Percentiles rank a stretch among this genome's conserved stretches.
Conservation (phyloP, 2,113 vertebrate species). For the Sorex araneus region DNA sequence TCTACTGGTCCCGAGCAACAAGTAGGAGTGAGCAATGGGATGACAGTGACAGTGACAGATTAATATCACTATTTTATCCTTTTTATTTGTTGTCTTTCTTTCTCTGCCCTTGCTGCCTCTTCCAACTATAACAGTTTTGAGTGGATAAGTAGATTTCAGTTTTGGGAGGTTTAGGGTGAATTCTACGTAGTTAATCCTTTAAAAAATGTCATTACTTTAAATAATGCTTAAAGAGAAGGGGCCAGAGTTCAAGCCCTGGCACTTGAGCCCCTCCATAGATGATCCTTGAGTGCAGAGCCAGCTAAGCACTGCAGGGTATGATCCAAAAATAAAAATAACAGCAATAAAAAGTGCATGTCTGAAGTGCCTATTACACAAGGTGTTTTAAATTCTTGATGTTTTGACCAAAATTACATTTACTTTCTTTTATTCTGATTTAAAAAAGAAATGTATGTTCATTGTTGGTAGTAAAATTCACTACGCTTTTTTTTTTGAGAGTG, state of each 20-base stretch:
- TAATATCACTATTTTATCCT: background rate
- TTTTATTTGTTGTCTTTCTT: background rate
- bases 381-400: background rate
- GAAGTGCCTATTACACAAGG: background rate
- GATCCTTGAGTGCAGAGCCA: too few species aligned
- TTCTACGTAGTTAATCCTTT: background rate
- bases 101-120: background rate
- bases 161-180: conserved; percentile 7
- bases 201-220: background rate
- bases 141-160: conserved; percentile 13
- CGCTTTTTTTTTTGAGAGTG: background rate
- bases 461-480: background rate
- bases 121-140: background rate
- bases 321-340: too few species aligned
- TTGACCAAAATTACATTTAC: background rate
- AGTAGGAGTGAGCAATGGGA: too few species aligned
- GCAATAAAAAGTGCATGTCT: background rate
- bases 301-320: too few species aligned
- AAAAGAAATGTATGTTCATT: background rate
- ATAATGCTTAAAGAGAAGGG: background rate
- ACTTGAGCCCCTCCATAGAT: too few species aligned
- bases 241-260: too few species aligned
- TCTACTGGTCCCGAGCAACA: too few species aligned
- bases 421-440: conserved; percentile 5
- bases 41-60: too few species aligned